Conservation (phyloP, 2,888 invertebrate species). For the Gastrophysa polygoni region DNA sequence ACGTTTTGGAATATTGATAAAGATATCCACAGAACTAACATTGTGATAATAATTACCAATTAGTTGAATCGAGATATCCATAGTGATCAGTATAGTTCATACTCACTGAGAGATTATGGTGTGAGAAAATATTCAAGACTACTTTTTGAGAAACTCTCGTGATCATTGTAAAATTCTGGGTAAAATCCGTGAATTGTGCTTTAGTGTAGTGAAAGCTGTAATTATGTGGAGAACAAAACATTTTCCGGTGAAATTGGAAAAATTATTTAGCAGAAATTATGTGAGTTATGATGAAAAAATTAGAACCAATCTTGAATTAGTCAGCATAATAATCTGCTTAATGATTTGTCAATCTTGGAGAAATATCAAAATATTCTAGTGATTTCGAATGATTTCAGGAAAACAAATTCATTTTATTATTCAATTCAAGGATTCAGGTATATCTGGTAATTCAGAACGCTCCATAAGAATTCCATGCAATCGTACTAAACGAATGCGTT, state of each 20-base stretch:
- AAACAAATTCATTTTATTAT: too few species aligned
- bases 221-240: neutral
- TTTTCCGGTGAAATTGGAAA: neutral
- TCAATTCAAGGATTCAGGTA: too few species aligned
- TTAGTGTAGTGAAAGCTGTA: neutral
- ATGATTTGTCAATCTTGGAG: too few species aligned
- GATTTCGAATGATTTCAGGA: too few species aligned
- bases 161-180: too few species aligned
- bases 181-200: too few species aligned
- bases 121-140: neutral
- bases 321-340: too few species aligned
- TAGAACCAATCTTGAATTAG: too few species aligned
- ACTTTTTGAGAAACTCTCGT: neutral
- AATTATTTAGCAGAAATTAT: neutral
- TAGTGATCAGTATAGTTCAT: neutral
- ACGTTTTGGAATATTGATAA: neutral
- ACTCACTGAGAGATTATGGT: neutral
- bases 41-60: neutral
- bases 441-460: too few species aligned
- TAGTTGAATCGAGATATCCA: neutral
- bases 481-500: too few species aligned
- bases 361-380: too few species aligned
- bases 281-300: neutral
- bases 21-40: neutral
- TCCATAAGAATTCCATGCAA: too few species aligned